These are phyloP conservation scores for Rhodeus uyekii DNA, from an alignment of 2,797 vertebrate species.

Conservation along the genomic window DNA sequence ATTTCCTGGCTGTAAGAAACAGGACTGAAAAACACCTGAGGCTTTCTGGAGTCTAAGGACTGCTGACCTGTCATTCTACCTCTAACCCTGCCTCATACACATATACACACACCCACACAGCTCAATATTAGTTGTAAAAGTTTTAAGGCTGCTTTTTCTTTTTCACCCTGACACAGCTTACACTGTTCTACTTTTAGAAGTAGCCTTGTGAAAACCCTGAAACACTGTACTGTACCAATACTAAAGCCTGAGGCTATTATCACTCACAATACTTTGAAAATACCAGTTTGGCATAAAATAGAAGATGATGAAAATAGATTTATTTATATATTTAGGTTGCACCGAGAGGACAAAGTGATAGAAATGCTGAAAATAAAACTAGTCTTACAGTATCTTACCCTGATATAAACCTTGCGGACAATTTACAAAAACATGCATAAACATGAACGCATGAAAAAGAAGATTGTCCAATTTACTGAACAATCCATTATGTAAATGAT, in stretches of 20 bases:
- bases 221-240: constrained; percentile 9
- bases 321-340: not conserved
- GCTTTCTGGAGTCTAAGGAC: constrained; percentile 48
- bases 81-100: not conserved
- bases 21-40: constrained; percentile 42
- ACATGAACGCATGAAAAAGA: not conserved
- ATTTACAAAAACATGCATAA: not conserved
- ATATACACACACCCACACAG: constrained; percentile 37
- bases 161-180: constrained; percentile 28
- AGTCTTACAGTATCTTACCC: not conserved
- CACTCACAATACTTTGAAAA: not conserved
- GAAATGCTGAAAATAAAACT: not conserved
- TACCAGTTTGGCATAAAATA: not conserved
- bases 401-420: not conserved
- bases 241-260: constrained; percentile 5
- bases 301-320: not conserved
- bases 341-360: not conserved
- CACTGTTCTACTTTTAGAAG: constrained; percentile 19
- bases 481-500: constrained; percentile 4
- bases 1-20: constrained; percentile 20
- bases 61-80: constrained; percentile 44
- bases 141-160: constrained; percentile 18
- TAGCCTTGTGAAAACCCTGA: not conserved
- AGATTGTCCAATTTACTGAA: not conserved
- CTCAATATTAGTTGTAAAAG: constrained; percentile 39